Evolutionary conservation across 2,888 invertebrate genomes (phyloP).

Genomic region (Podabrus alpinus): DNA sequence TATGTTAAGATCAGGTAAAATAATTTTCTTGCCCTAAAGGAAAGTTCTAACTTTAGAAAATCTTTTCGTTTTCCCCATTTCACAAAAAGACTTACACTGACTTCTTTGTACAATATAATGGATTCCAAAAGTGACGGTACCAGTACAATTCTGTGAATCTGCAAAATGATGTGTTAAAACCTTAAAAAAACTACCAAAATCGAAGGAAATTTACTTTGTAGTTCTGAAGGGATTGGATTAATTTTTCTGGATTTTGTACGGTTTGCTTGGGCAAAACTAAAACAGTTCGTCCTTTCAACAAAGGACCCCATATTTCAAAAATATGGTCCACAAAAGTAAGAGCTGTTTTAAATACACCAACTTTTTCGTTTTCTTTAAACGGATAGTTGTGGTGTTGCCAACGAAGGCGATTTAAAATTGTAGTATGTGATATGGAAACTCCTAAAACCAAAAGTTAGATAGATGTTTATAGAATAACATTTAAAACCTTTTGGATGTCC

Average conservation of each 20-base stretch:
- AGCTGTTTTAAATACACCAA: slow-evolving; percentile 82
- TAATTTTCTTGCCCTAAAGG: slow-evolving; percentile 51
- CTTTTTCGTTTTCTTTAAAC: slow-evolving; percentile 63
- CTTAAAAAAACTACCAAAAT: background rate
- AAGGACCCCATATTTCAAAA: slow-evolving; percentile 78
- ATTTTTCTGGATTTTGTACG: slow-evolving; percentile 73
- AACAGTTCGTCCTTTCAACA: slow-evolving; percentile 69
- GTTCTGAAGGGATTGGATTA: slow-evolving; percentile 44
- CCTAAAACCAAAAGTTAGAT: slow-evolving; percentile 56
- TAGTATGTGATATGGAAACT: slow-evolving; percentile 77
- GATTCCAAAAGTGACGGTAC: slow-evolving; percentile 83
- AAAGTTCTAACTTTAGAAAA: background rate
- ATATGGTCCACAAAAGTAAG: slow-evolving; percentile 84
- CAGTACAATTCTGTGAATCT: slow-evolving; percentile 77
- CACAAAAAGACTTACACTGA: slow-evolving; percentile 54
- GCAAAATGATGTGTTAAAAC: slow-evolving; percentile 39
- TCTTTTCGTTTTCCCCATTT: background rate
- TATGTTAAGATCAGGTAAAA: slow-evolving; percentile 65
- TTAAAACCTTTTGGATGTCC: slow-evolving; percentile 83
- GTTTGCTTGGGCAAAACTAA: slow-evolving; percentile 69
- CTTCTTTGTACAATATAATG: slow-evolving; percentile 73
- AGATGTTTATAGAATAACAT: background rate
- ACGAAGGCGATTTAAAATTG: slow-evolving; percentile 75
- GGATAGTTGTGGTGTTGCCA: slow-evolving; percentile 84
- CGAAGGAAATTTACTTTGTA: background rate